Evolutionary conservation across 2,113 vertebrate genomes (phyloP).

Genomic region (Mus musculus): GRCm39 chr9:96382501-96383000

Average conservation of each 20-base stretch:
- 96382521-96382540: neutral
- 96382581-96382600: neutral
- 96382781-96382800: too few species aligned
- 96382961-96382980: neutral
- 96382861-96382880: neutral
- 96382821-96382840: neutral
- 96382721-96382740: too few species aligned
- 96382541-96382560: neutral
- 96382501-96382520: neutral
- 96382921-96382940: too few species aligned
- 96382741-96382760: too few species aligned
- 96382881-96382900: neutral
- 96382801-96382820: neutral
- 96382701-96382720: too few species aligned
- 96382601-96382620: neutral
- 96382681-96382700: too few species aligned
- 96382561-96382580: neutral
- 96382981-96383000: neutral
- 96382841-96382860: neutral
- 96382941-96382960: neutral
- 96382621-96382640: too few species aligned
- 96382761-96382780: too few species aligned
- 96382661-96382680: too few species aligned
- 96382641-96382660: too few species aligned
- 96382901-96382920: too few species aligned